phyloP scores from a whole-genome alignment of 2,888 invertebrate genomes.

The Oligia fasciuncula region DNA sequence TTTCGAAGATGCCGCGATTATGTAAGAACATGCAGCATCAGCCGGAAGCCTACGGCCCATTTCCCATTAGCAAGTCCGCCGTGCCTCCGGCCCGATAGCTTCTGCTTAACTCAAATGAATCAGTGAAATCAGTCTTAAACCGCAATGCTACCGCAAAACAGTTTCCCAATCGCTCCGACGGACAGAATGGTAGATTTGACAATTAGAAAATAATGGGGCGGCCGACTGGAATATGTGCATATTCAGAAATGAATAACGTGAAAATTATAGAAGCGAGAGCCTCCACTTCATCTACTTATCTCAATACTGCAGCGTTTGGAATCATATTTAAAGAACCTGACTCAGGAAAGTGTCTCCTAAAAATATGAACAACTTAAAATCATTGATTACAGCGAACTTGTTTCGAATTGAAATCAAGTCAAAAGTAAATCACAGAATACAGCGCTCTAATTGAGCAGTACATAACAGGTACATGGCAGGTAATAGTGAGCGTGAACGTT shows the following conservation, averaged over 20 bases:
- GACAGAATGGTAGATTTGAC: constrained; percentile 38
- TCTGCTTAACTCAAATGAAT: constrained; percentile 52
- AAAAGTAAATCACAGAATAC: constrained; percentile 13
- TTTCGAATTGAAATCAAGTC: background rate
- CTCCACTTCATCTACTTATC: background rate
- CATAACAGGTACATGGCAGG: constrained; percentile 35
- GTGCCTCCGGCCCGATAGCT: constrained; percentile 39
- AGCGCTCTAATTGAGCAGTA: constrained; percentile 26
- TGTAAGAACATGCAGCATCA: background rate
- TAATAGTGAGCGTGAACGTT: constrained; percentile 28
- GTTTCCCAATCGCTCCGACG: constrained; percentile 46
- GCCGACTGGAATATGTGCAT: constrained; percentile 18
- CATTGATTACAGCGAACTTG: background rate
- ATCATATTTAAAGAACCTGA: background rate
- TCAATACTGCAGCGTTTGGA: background rate
- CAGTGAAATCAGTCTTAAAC: constrained; percentile 58
- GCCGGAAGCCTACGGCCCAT: constrained; percentile 6
- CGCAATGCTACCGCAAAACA: constrained; percentile 52
- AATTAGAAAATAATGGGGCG: constrained; percentile 51
- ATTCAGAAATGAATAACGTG: background rate
- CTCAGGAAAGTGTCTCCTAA: background rate
- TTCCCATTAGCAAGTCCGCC: constrained; percentile 24
- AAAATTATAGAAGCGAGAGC: constrained; percentile 19
- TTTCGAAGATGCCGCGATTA: constrained; percentile 19
- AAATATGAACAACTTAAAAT: constrained; percentile 1